Percentiles rank a stretch among this genome's conserved stretches.
phyloP scores from a whole-genome alignment of 1,140 invertebrate genomes.

The Lepidurus couesii region DNA sequence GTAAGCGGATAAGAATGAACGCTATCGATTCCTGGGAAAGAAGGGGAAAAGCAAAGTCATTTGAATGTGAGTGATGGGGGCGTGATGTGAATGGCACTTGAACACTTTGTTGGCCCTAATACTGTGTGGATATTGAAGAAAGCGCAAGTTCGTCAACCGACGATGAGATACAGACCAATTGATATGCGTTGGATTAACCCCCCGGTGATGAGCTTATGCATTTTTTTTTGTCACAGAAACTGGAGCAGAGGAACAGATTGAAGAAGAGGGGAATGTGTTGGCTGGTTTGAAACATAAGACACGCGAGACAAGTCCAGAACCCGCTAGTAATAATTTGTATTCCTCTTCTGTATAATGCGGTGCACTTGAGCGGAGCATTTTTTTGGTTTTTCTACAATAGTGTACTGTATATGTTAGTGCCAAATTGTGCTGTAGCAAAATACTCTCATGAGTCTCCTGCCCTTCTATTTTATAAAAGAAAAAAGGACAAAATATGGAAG shows the following conservation, averaged over 20 bases:
- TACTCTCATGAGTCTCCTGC: constrained; percentile 18
- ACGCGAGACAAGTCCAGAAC: not conserved
- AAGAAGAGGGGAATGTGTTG: not conserved
- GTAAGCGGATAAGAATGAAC: constrained; percentile 9
- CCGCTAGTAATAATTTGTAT: constrained; percentile 12
- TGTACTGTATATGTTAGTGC: constrained; percentile 17
- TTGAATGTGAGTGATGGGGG: not conserved
- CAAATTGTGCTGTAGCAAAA: constrained; percentile 22
- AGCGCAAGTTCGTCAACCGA: not conserved
- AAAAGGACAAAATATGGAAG: not conserved
- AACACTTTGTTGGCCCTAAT: constrained; percentile 12
- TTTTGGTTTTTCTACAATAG: not conserved
- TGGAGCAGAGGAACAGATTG: not conserved
- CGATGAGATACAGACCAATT: not conserved
- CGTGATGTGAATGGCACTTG: not conserved
- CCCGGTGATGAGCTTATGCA: constrained; percentile 20
- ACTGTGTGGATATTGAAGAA: not conserved
- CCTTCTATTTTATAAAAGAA: constrained; percentile 22
- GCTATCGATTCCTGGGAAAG: not conserved
- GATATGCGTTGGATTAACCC: not conserved
- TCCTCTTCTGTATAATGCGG: constrained; percentile 5
- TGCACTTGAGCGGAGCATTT: not conserved
- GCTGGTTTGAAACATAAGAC: not conserved
- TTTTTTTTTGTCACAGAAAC: constrained; percentile 2
- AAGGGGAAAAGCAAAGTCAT: not conserved